These are phyloP conservation scores for Aphelocoma californica DNA, from an alignment of 2,797 vertebrate genomes.

Conservation along the genomic window DNA sequence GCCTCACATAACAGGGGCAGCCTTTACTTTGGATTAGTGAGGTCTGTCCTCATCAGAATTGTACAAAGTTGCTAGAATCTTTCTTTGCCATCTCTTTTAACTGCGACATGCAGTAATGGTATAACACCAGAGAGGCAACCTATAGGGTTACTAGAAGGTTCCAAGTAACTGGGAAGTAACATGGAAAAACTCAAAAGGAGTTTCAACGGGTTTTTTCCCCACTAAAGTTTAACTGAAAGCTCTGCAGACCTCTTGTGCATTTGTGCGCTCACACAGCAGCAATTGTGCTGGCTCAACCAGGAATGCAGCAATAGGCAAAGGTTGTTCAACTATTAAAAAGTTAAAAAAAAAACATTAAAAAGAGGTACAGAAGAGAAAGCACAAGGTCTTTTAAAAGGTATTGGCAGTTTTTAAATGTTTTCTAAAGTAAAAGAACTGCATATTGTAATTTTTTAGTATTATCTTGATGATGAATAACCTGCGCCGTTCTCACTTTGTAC, in stretches of 20 bases:
- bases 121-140: background rate
- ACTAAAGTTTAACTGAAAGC: background rate
- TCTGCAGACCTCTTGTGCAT: background rate
- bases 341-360: background rate
- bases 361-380: background rate
- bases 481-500: background rate
- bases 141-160: background rate
- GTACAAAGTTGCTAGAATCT: background rate
- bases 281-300: background rate
- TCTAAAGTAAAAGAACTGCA: background rate
- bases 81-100: background rate
- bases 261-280: background rate
- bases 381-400: background rate
- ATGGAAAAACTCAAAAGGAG: background rate
- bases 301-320: background rate
- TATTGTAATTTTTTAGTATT: background rate
- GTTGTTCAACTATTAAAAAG: background rate
- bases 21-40: background rate
- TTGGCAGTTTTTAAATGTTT: background rate
- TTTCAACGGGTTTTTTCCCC: background rate
- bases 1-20: background rate
- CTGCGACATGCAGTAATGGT: background rate
- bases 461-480: background rate
- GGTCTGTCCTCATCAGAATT: background rate
- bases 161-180: background rate